These are phyloP conservation scores for Plutella xylostella DNA, from an alignment of 2,888 invertebrate species.

Conservation along the genomic window DNA sequence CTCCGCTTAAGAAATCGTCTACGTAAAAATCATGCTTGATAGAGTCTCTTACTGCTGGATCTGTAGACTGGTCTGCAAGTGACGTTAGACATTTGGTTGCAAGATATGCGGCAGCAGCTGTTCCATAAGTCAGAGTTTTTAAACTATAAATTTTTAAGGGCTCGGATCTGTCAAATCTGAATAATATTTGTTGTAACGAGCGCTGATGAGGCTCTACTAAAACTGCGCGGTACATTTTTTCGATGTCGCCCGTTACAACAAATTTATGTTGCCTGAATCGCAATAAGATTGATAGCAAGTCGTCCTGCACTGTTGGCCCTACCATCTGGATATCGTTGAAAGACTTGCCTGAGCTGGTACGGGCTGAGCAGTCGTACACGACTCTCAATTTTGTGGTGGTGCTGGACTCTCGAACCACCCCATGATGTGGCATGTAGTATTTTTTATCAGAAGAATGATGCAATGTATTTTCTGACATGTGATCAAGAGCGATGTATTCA, in stretches of 20 bases:
- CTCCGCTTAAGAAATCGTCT: not conserved
- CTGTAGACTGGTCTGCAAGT: slow-evolving; percentile 6
- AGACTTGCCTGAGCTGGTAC: slow-evolving; percentile 8
- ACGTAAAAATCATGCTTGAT: not conserved
- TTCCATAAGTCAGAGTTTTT: slow-evolving; percentile 14
- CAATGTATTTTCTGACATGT: slow-evolving; percentile 10
- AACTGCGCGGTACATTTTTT: slow-evolving; percentile 32
- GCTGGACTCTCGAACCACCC: slow-evolving; percentile 20
- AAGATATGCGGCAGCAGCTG: slow-evolving; percentile 11
- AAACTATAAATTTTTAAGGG: slow-evolving; percentile 8
- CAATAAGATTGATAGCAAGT: slow-evolving; percentile 24
- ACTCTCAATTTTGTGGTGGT: slow-evolving; percentile 25
- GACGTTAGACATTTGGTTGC: slow-evolving; percentile 14
- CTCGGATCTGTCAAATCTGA: slow-evolving; percentile 14
- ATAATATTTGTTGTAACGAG: slow-evolving; percentile 29
- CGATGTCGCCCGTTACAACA: slow-evolving; percentile 29
- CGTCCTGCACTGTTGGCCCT: slow-evolving; percentile 19
- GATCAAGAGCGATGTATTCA: slow-evolving; percentile 16
- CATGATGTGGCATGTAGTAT: slow-evolving; percentile 25
- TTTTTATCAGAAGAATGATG: not conserved
- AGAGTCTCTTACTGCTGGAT: not conserved
- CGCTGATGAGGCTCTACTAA: slow-evolving; percentile 20
- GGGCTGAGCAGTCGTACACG: slow-evolving; percentile 25
- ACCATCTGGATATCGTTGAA: slow-evolving; percentile 9
- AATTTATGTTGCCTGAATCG: slow-evolving; percentile 24